Conservation (phyloP, 2,113 vertebrate species). For the Noctilio leporinus region DNA sequence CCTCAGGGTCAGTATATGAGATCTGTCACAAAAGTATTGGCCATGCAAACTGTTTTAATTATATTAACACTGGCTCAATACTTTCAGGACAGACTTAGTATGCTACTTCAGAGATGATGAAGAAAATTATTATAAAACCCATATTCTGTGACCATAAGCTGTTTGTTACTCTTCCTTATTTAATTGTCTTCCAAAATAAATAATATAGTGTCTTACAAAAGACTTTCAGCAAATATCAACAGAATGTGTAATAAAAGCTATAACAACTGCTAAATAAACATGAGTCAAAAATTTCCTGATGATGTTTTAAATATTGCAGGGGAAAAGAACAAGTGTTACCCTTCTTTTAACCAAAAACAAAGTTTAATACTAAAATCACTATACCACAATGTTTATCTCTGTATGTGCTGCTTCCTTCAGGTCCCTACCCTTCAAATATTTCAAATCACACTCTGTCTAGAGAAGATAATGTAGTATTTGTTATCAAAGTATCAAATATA, state of each 20-base stretch:
- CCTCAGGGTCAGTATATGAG: rapidly evolving
- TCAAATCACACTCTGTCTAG: not conserved
- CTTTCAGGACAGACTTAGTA: too few relatives aligned
- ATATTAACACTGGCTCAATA: too few relatives aligned
- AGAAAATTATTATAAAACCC: not conserved
- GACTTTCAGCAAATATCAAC: conserved; percentile 3
- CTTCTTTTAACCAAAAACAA: not conserved
- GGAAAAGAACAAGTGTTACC: not conserved
- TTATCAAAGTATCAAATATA: not conserved
- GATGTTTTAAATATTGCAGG: not conserved
- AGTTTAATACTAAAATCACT: not conserved
- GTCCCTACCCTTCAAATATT: not conserved
- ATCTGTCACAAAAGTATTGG: too few relatives aligned
- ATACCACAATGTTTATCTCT: not conserved
- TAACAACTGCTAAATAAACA: not conserved
- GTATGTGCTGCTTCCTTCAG: not conserved
- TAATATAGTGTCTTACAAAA: not conserved
- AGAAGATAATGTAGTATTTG: not conserved
- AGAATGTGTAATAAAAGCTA: not conserved
- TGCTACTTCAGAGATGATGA: rapidly evolving
- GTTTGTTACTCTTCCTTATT: conserved; percentile 23
- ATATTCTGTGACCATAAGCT: conserved; percentile 1
- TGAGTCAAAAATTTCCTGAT: not conserved
- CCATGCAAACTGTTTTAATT: too few relatives aligned
- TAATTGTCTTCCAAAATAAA: conserved; percentile 35